Evolutionary conservation across 2,797 vertebrate species (phyloP), one percentile per base, ranked within the genome.

Genomic region (Fistularia commersonii): DNA sequence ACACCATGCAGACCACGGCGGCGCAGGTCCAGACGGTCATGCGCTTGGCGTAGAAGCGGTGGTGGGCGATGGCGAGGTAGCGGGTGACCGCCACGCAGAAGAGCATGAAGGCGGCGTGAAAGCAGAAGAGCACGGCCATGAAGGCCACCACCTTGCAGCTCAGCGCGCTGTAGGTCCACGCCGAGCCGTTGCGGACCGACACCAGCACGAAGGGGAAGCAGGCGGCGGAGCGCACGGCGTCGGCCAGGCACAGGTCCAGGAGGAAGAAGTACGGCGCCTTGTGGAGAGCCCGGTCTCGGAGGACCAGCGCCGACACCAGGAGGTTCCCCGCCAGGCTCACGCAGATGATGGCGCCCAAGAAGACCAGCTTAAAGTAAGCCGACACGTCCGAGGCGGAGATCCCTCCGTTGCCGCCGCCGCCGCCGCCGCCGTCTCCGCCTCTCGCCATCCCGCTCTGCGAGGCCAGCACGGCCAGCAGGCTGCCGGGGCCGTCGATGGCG

Each of bases 11-110:
- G 64, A 94, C 91, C 73, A 94, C 90, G 57, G 92, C 93, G 32
- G 92, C 91, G 41, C 93, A 94, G 80, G 93, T 93, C 93, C 93
- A 94, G 82, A 94, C 91, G 74, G 92, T 94, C 93, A 94, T 93
- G 80, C 93, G 92, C 72, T 94, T 94, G 84, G 93, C 91, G 36
- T 94, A 94, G 87, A 94, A 94, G 65, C 93, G 90, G 80, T 94
- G 93, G 88, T 94, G 93, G 77, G 93, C 93, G 32, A 94, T 92
- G 79, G 93, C 93, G 90, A 94, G 93, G 81, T 94, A 94, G 81
- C 93, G 92, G 41, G 93, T 94, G 77, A 94, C 91, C 1, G 92
- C 93, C 77, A 94, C 92, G 41, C 93, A 94, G 71, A 94, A 93
- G 70, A 94, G 88, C 92, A 93, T 93, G 87, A 94, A 94, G 90